Evolutionary conservation across 2,888 invertebrate species (phyloP), one percentile per base, ranked within the genome.

Genomic region (Bellardia bayeri): DNA sequence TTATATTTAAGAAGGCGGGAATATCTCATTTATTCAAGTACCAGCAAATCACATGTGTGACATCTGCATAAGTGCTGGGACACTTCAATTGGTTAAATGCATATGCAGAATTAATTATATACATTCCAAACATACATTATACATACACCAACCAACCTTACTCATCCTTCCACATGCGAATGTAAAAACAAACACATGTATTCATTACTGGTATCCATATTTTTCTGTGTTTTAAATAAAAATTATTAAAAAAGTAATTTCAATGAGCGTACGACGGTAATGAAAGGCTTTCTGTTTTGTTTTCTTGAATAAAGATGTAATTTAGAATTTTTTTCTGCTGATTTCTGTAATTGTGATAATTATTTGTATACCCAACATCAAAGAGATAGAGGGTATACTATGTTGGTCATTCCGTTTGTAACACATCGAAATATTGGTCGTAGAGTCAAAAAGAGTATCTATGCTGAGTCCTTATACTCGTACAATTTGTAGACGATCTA

Each of bases 1-100:
- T 63, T 37, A 71, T 63, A 51, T 64, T 63, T 37, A 58, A 80
- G 79, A 61, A 82, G 86, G 86, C 69, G 81, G 85, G 81, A 82
- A 87, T 86, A 82, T 86, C 89, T 89, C 88, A 89, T 90, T 89
- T 89, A 89, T 90, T 90, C 90, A 90, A 89, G 90, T 90, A 89
- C 87, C 85, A 89, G 88, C 86, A 90, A 89, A 89, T 89, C 89
- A 89, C 88, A 88, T 90, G 83, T 88, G 84, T 88, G 88, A 85
- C 87, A 88, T 85, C 85, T 88, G 88, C 89, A 82, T 74, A 80
- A 84, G 85, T 84, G 63, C 74, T 79, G 78, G 87, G 63, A 84
- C 87, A 87, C 84, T 85, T 84, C 87, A 87, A 87, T 87, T 82
- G 87, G 84, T 84, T 87, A 87, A 82, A 87, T 84, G 83, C 80